Conservation (phyloP, 1,140 invertebrate species). For the Bombus waltoni region DNA sequence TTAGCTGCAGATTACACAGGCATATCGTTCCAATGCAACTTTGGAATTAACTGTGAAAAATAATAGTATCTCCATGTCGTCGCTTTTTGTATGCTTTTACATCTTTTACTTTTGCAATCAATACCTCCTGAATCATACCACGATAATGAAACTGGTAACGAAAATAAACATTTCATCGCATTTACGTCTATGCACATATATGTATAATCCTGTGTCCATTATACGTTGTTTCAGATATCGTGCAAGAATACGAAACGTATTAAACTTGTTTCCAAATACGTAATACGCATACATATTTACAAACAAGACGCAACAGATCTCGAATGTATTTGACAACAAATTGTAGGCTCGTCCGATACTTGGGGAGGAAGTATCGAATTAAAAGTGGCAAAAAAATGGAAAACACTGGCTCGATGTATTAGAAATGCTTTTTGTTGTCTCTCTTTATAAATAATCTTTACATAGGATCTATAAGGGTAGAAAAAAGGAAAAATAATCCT, state of each 20-base stretch:
- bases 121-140: background rate
- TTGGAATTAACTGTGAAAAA: background rate
- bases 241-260: background rate
- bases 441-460: background rate
- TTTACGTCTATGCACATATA: background rate
- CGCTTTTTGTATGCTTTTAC: background rate
- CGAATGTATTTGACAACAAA: background rate
- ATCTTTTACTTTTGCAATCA: conserved; percentile 1
- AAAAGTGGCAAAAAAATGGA: background rate
- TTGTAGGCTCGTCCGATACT: background rate
- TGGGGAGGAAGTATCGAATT: background rate
- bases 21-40: background rate
- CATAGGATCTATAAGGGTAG: background rate
- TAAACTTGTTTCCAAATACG: background rate
- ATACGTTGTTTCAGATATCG: background rate
- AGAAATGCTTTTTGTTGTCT: background rate
- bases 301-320: background rate
- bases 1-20: background rate
- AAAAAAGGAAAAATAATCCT: too few species aligned
- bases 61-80: conserved; percentile 13
- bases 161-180: background rate
- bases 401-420: background rate
- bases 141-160: background rate
- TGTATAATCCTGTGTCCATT: background rate
- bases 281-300: background rate